Evolutionary conservation across 2,113 vertebrate species (phyloP), one percentile per base, ranked within the genome.

Genomic region (Balaeniceps rex): DNA sequence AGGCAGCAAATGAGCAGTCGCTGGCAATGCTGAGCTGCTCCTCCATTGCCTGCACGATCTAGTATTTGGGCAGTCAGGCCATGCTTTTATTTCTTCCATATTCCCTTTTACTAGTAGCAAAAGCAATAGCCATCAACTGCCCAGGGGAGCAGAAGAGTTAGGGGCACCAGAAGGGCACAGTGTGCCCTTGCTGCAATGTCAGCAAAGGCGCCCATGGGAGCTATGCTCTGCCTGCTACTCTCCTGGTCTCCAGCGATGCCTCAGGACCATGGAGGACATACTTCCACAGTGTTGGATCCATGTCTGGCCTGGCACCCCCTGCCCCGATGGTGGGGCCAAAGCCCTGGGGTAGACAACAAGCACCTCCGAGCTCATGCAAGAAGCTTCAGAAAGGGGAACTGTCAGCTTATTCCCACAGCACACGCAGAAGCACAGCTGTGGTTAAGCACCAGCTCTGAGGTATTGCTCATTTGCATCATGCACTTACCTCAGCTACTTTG

Each of bases 391-490:
- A 83, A 86, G 29, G 81, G 28, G 75, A 93, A 33, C 34, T 2
- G 2, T 5, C 34, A 18, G 52, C 13, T 36, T 11, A 76, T n/a
- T 76, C 66, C 57, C 82, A 49, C 54, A 87, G 84, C 51, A 31
- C 36, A 63, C 0, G 15, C 87, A 80, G 74, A 31, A 31, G 46
- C 78, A 49, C 19, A 3, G 79, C 88, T 93, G 96, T 52, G 95
- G 88, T 87, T 75, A 75, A 64, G 76, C 88, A 31, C 55, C 75
- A 84, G 79, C 83, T 70, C 88, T 90, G 90, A 90, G 92, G 94
- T 83, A 84, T 79, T 46, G 86, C 90, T 94, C 83, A 84, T 92
- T 91, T 94, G 94, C 90, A 91, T 55, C 2, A 0, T 5, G 18
- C 0, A 0, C 90, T 69, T 57, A 90, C 85, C 85, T 91, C 85